Evolutionary conservation across 1,140 invertebrate genomes (phyloP).

Genomic region (Rhopalosiphum maidis): DNA sequence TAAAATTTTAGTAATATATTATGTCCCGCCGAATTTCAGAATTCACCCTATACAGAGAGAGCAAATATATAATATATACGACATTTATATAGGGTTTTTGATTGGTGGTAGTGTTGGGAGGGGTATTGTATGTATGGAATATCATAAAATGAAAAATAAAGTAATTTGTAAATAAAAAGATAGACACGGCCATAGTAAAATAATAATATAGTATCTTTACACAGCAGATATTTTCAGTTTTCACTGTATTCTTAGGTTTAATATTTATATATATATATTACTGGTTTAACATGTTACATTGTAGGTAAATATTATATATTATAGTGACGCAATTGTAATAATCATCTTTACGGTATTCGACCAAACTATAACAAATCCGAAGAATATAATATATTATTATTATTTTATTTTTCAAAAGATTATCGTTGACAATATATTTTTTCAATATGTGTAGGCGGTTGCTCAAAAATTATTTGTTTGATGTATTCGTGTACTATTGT

Average conservation of each 20-base stretch:
- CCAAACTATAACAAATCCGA: neutral
- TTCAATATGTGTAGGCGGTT: neutral
- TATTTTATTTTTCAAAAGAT: neutral
- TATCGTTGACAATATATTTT: neutral
- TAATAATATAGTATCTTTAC: too few species aligned
- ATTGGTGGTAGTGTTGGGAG: neutral
- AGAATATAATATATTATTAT: neutral
- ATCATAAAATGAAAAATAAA: constrained; percentile 3
- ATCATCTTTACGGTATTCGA: neutral
- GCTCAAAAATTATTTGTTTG: neutral
- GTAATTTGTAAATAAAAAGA: neutral
- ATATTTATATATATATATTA: too few species aligned
- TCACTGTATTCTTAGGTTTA: neutral
- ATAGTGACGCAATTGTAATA: neutral
- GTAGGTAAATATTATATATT: neutral
- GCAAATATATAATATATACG: constrained; percentile 16
- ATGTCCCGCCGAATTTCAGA: constrained; percentile 30
- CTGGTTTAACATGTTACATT: too few species aligned
- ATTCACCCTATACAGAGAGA: constrained; percentile 14
- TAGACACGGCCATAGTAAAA: neutral
- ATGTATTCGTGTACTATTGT: neutral
- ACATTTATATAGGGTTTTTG: constrained; percentile 22
- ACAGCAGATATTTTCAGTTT: too few species aligned
- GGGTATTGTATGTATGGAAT: neutral
- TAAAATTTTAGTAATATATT: constrained; percentile 45